Base-by-base conservation (phyloP, 2,888 invertebrate genomes). In the Scotopteryx bipunctaria region DNA sequence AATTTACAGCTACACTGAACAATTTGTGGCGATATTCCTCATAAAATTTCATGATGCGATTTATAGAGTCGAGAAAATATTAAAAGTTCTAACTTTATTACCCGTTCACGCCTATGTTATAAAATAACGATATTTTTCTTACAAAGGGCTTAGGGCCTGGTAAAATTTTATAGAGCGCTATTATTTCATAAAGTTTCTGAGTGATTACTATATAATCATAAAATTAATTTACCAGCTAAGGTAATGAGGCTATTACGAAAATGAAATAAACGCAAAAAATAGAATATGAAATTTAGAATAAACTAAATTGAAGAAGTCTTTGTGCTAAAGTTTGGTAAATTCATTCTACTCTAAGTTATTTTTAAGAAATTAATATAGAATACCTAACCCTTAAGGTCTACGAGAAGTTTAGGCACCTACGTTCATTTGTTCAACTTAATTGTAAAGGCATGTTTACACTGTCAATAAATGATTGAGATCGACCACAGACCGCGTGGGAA, bases 41-140 rank as follows among this genome's bases (percentile, higher is more conserved):
- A 44, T 48, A 48, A 54, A 53, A 48, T 43, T 47, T 48, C 38
- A 48, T 38, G 23, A 23, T n/a, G 38, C 47, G 37, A 43, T 48
- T 44, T 54, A 48, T 41, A 19, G 33, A 31, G 29, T 35, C 1
- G 25, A 40, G 21, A 35, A 19, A 48, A 44, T 53, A 54, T 41
- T 54, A n/a, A 48, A 47, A 53, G 43, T 53, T 53, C 9, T 15
- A 8, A 41, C 21, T 54, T 49, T 54, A 49, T 44, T 44, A 40
- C 44, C 33, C 35, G 23, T 54, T 48, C 38, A 40, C 38, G 40
- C 43, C 49, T 38, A 40, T 33, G 36, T 36, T 48, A 45, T 41
- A 45, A 54, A 48, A 40, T 44, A 32, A 45, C 36, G 33, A 35
- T n/a, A n/a, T 49, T 44, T 54, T 54, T 48, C 33, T 29, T 43